Evolutionary conservation across 2,797 vertebrate species (phyloP).

Genomic region (Harpagifer antarcticus): DNA sequence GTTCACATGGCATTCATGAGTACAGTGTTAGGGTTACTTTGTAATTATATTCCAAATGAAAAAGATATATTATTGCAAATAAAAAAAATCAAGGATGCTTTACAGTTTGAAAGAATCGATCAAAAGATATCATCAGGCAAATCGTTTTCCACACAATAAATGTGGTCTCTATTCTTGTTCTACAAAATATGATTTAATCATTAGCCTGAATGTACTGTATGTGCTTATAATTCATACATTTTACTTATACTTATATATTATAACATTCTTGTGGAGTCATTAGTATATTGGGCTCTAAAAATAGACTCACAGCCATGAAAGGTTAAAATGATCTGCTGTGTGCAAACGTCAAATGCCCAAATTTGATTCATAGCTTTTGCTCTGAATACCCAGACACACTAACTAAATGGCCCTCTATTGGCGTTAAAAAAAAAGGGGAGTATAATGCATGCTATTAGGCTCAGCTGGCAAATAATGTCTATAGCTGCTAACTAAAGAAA

Average conservation of each 20-base stretch:
- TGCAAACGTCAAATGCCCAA: constrained; percentile 19
- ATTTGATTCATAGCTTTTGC: constrained; percentile 21
- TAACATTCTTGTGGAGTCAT: neutral
- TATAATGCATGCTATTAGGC: constrained; percentile 41
- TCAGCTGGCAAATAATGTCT: constrained; percentile 48
- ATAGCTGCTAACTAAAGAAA: constrained; percentile 19
- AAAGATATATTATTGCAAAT: no score
- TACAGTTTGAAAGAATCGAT: no score
- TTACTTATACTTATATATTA: neutral
- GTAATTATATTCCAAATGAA: no score
- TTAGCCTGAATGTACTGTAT: neutral
- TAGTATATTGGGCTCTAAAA: neutral
- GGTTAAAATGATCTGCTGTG: neutral
- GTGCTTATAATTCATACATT: neutral
- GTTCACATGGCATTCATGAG: neutral
- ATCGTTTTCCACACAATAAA: neutral
- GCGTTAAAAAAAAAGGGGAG: neutral
- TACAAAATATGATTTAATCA: neutral
- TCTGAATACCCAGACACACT: constrained; percentile 17
- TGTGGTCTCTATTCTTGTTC: neutral
- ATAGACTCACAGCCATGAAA: neutral
- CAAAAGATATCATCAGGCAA: neutral
- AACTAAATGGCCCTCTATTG: constrained; percentile 42
- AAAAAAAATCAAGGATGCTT: neutral
- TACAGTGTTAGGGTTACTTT: neutral